Conservation (phyloP, 2,113 vertebrate genomes). For the Platycercus adscitus region DNA sequence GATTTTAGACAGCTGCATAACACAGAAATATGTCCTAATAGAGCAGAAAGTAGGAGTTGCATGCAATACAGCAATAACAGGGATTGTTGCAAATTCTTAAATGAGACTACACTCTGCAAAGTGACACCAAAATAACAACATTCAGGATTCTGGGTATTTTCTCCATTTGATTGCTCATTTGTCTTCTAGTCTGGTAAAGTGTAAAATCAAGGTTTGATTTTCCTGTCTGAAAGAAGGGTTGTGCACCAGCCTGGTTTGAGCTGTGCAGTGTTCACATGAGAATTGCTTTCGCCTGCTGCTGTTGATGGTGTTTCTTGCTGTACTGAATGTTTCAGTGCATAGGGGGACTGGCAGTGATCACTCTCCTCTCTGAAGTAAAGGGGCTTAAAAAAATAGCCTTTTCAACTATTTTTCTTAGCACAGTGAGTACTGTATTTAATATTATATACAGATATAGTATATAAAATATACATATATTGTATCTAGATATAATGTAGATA, state of each 20-base stretch:
- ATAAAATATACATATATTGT: background rate
- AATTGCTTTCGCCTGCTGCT: background rate
- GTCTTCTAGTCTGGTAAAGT: background rate
- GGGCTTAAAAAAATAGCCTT: background rate
- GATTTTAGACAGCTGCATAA: slow-evolving; percentile 45
- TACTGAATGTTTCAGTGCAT: background rate
- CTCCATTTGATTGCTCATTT: background rate
- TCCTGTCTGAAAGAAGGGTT: background rate
- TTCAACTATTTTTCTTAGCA: background rate
- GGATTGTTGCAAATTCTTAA: slow-evolving; percentile 32
- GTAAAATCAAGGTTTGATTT: background rate
- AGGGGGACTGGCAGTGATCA: fast-evolving
- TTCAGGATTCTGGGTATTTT: background rate
- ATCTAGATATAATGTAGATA: background rate
- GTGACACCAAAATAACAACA: background rate
- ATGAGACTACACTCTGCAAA: background rate
- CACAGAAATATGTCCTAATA: background rate
- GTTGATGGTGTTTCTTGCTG: background rate
- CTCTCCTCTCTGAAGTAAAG: background rate
- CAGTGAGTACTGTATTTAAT: background rate
- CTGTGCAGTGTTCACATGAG: background rate
- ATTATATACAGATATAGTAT: background rate
- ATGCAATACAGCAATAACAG: background rate
- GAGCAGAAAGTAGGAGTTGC: background rate
- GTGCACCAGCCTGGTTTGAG: background rate